Conservation (phyloP, 2,113 vertebrate species). For the Campylomormyrus tamandua region DNA sequence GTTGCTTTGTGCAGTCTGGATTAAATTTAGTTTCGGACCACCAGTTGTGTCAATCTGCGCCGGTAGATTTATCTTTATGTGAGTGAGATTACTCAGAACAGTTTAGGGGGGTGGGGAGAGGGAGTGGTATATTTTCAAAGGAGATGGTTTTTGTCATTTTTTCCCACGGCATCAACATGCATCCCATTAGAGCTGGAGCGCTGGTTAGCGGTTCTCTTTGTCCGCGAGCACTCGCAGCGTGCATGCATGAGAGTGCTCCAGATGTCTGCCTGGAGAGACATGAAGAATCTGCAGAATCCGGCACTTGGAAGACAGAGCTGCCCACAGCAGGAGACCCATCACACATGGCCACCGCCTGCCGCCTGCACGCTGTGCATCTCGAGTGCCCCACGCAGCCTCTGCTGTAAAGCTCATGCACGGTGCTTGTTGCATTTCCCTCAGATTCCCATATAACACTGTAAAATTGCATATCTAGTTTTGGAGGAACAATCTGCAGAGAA, state of each 20-base stretch:
- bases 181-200: background rate
- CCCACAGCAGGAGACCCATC: background rate
- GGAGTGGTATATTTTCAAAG: background rate
- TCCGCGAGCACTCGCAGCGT: background rate
- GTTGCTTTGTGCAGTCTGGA: background rate
- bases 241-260: background rate
- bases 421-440: background rate
- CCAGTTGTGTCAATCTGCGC: background rate
- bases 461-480: background rate
- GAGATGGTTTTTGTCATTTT: background rate
- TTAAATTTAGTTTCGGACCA: background rate
- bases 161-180: background rate
- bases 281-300: background rate
- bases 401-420: background rate
- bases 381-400: background rate
- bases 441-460: background rate
- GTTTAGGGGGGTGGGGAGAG: background rate
- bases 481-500: background rate
- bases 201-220: background rate
- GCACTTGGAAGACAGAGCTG: background rate
- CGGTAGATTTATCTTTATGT: background rate
- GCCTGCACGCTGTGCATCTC: background rate
- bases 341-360: background rate
- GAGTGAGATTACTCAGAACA: background rate
- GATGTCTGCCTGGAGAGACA: background rate